phyloP scores from a whole-genome alignment of 2,113 vertebrate species.

The Circaetus cinerascens region DNA sequence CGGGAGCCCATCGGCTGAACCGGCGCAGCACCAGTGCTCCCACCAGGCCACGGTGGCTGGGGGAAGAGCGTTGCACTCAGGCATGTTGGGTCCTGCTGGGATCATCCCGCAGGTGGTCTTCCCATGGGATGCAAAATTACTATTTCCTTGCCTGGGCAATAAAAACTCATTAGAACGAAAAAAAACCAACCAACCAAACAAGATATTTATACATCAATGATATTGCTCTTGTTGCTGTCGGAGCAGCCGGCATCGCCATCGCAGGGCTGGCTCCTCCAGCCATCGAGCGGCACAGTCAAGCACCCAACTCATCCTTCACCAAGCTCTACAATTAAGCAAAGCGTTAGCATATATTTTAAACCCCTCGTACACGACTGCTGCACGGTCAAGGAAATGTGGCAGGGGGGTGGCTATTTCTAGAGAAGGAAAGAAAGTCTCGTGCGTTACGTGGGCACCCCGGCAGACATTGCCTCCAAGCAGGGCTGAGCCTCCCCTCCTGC shows the following conservation, averaged over 20 bases:
- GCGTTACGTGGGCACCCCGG: rapidly evolving
- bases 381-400: rapidly evolving
- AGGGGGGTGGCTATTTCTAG: not conserved
- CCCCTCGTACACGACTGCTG: rapidly evolving
- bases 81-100: not conserved
- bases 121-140: not conserved
- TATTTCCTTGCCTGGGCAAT: not conserved
- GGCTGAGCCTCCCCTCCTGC: not conserved
- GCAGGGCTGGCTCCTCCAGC: not conserved
- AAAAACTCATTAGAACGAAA: not conserved
- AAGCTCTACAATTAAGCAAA: not conserved
- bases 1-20: not conserved
- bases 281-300: rapidly evolving
- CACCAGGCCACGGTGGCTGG: rapidly evolving
- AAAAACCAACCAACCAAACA: not conserved
- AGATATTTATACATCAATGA: not conserved
- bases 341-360: not conserved
- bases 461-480: rapidly evolving
- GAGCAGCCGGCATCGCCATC: not conserved
- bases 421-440: not conserved
- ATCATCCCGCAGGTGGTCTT: not conserved
- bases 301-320: not conserved
- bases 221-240: rapidly evolving
- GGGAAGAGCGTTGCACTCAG: rapidly evolving
- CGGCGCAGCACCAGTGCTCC: not conserved